Base-by-base conservation (phyloP, 2,113 vertebrate species). In the Tringa solitaria region DNA sequence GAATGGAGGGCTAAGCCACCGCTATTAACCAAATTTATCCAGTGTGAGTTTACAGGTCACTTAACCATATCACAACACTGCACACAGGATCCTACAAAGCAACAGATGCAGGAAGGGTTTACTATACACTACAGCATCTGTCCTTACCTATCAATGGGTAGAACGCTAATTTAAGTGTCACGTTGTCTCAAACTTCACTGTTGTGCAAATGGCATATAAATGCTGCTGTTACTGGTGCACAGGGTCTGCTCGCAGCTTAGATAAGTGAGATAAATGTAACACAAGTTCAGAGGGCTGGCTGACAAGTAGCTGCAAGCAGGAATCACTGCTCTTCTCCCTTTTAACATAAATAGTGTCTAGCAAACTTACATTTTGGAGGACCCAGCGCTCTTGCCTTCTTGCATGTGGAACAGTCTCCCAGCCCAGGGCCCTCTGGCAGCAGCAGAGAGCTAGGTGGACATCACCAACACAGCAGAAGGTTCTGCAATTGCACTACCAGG, bases 311-410 rank as follows among this genome's bases (percentile, higher is more conserved):
- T 91, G 60, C 1, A 18, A 78, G 61, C 46, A 68, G 69, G 56
- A 72, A 87, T 51, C 65, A 33, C 39, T 13, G 5, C 18, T 70
- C 78, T 69, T 56, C 50, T 84, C 73, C 53, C 53, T 50, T 60
- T 72, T 84, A 88, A 79, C 1, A 2, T 8, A 80, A 92, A 72
- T 3, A 12, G 27, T 15, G 19, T 41, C 39, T 48, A n/a, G 50
- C 32, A 78, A 90, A 92, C 86, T 87, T 84, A 79, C 41, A 68
- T 87, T 88, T 72, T 87, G 80, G 79, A 90, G 73, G 43, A 81
- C 35, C 68, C 53, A 4, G 60, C 1, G 0, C n/a, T 90, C 65
- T 56, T 61, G 64, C 56, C 33, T 94, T 81, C 60, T 41, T 53
- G 56, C 73, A 75, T 39, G 81, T 26, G 33, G 82, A 96, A 78